These are phyloP conservation scores for Otocyon megalotis DNA, from an alignment of 2,113 vertebrate species.

Conservation along the genomic window DNA sequence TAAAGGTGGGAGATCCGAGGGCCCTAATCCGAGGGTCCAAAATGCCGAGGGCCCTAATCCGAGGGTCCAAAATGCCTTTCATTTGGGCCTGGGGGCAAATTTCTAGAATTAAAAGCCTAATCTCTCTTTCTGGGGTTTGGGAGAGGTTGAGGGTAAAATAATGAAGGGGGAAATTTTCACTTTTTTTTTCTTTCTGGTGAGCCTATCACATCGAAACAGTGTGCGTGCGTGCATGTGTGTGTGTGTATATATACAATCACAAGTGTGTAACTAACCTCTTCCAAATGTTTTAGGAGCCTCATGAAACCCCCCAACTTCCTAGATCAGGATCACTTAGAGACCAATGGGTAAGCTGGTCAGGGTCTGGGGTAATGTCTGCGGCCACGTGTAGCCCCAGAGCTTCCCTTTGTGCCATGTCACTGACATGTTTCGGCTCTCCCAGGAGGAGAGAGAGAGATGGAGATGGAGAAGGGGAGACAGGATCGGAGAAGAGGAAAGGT, in stretches of 20 bases:
- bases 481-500: background rate
- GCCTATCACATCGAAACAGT: no score
- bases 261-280: background rate
- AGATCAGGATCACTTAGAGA: background rate
- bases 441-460: background rate
- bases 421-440: background rate
- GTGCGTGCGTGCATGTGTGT: accelerated
- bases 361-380: background rate
- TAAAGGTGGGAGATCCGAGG: background rate
- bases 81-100: background rate
- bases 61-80: background rate
- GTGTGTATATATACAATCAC: background rate
- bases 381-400: background rate
- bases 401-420: accelerated
- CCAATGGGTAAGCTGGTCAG: background rate
- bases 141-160: background rate
- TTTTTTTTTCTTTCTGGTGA: background rate
- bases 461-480: background rate
- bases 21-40: no score
- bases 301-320: background rate
- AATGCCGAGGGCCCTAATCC: no score
- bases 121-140: background rate
- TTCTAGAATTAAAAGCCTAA: background rate
- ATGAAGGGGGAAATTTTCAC: background rate
- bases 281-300: background rate